These are phyloP conservation scores for Perca flavescens DNA, from an alignment of 2,113 vertebrate genomes.

Conservation along the genomic window DNA sequence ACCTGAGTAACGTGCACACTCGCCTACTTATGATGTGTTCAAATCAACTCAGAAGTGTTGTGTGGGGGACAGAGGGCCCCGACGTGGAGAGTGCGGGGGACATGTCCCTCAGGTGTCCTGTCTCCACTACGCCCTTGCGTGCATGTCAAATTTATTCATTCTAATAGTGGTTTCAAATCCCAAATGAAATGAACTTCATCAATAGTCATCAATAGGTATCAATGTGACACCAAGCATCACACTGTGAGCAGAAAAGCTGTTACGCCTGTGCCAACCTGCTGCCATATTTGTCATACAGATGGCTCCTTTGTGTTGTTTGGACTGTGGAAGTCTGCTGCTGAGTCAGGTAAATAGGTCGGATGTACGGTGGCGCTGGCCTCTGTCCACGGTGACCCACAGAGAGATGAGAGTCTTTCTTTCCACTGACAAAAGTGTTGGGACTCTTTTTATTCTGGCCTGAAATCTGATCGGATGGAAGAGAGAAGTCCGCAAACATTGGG, in stretches of 20 bases:
- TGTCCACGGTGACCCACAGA: conserved; percentile 76
- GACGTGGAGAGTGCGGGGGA: no score
- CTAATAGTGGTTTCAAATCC: not conserved
- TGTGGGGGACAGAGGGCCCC: no score
- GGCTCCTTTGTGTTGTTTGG: conserved; percentile 37
- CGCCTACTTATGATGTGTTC: no score
- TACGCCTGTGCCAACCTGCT: conserved; percentile 7
- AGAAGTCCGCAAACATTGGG: conserved; percentile 73
- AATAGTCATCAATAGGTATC: not conserved
- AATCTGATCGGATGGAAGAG: conserved; percentile 76
- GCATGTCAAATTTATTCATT: not conserved
- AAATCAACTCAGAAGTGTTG: no score
- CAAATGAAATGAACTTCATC: not conserved
- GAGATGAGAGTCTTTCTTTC: conserved; percentile 81
- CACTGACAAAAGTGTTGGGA: conserved; percentile 80
- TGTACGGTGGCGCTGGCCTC: conserved; percentile 62
- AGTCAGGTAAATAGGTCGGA: conserved; percentile 76
- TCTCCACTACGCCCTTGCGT: no score
- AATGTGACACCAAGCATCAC: not conserved
- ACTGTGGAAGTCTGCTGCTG: conserved; percentile 59
- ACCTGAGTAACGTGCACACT: no score
- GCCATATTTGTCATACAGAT: conserved; percentile 40
- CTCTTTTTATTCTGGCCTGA: conserved; percentile 79
- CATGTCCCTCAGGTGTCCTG: no score
- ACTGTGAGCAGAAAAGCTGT: not conserved